A percentile compares a stretch with the other conserved stretches of the same genome.
Conservation (phyloP, 2,888 invertebrate genomes). For the Tridacna gigas region DNA sequence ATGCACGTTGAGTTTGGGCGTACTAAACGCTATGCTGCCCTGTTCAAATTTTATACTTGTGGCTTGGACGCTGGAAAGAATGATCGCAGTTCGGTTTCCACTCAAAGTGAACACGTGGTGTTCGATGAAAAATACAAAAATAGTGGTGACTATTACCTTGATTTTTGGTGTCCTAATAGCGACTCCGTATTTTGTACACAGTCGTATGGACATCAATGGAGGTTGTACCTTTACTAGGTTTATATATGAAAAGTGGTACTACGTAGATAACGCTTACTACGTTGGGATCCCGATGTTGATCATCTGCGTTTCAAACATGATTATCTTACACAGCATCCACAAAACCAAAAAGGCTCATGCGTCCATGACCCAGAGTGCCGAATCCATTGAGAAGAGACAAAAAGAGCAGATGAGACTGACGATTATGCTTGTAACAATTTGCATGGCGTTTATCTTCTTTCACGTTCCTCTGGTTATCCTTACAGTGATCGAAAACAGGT, state of each 20-base stretch:
- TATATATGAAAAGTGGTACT: neutral
- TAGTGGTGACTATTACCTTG: neutral
- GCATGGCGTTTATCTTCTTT: constrained; percentile 6
- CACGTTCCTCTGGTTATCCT: constrained; percentile 12
- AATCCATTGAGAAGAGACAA: constrained; percentile 16
- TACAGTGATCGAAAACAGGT: neutral
- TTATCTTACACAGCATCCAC: constrained; percentile 4
- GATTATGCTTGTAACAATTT: constrained; percentile 12
- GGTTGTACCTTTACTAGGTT: constrained; percentile 1
- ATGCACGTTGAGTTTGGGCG: neutral
- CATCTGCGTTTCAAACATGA: neutral
- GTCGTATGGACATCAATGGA: neutral
- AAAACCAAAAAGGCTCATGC: constrained; percentile 18
- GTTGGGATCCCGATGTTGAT: constrained; percentile 13
- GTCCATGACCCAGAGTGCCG: constrained; percentile 10
- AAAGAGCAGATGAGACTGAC: constrained; percentile 12
- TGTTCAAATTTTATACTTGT: constrained; percentile 15
- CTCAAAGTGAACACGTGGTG: constrained; percentile 14
- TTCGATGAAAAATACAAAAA: constrained; percentile 10
- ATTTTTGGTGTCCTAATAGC: neutral
- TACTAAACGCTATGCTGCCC: neutral
- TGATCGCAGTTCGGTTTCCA: constrained; percentile 28
- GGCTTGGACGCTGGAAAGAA: constrained; percentile 18
- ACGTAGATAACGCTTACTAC: constrained; percentile 19
- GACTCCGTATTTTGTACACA: neutral